Conservation (phyloP, 2,797 vertebrate species). For the Hylomyscus alleni region DNA sequence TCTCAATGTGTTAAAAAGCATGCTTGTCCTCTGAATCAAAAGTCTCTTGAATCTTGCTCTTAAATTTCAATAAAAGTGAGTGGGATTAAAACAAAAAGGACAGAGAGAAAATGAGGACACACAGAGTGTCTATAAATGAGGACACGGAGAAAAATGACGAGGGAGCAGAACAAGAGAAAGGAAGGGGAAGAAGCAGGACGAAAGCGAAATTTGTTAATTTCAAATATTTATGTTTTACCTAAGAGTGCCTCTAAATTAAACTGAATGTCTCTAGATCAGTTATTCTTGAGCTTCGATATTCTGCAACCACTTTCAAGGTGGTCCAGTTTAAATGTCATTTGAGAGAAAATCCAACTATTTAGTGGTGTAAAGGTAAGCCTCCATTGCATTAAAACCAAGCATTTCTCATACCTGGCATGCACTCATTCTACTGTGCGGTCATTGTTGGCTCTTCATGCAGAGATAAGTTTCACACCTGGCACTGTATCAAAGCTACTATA, state of each 20-base stretch:
- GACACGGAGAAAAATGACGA: accelerated
- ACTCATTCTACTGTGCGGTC: neutral
- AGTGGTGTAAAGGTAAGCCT: neutral
- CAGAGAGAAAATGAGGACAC: neutral
- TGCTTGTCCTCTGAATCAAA: neutral
- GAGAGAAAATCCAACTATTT: neutral
- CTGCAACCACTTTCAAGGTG: slow-evolving; percentile 1
- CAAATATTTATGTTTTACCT: neutral
- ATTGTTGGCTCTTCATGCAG: neutral
- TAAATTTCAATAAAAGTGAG: neutral
- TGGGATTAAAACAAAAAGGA: neutral
- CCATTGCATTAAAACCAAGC: neutral
- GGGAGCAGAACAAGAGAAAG: accelerated
- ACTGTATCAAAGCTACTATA: neutral
- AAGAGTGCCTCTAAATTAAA: neutral
- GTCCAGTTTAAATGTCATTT: neutral
- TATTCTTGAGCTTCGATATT: neutral
- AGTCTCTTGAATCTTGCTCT: neutral
- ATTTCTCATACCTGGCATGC: neutral
- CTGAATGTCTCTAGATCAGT: neutral
- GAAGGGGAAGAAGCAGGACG: neutral
- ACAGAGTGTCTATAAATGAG: neutral
- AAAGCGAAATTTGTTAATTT: neutral
- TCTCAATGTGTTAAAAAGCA: neutral
- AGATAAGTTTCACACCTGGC: neutral